Base-by-base conservation (phyloP, 1,140 invertebrate species). In the Drosophila rufa region DNA sequence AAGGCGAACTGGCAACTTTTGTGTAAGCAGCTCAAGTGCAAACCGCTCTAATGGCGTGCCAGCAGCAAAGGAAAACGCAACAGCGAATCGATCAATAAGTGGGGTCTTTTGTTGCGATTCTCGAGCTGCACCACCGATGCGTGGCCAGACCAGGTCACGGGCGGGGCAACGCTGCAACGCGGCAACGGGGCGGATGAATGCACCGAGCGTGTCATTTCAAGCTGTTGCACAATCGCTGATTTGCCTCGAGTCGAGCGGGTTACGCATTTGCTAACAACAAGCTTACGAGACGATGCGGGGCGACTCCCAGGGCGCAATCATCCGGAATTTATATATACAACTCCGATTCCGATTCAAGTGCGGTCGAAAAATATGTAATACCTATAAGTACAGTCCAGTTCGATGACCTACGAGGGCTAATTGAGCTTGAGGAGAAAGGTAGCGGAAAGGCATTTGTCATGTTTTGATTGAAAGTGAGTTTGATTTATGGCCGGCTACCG, bases 201-300 rank as follows among this genome's bases (percentile, higher is more conserved):
- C 85, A 90, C 56, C 60, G 83, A 90, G 85, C 85, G 85, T 89
- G 85, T 90, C 85, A 90, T 75, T 89, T 89, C 76, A 75, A 84
- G 77, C 71, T 79, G 74, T 87, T 89, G 85, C 85, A 81, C 80
- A 89, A 89, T 90, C 78, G 64, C 55, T 75, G 84, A 81, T 81
- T 90, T 75, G 81, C 83, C 83, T 80, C 80, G 74, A 71, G 65
- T 74, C 50, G 47, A 67, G 84, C 84, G 80, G 78, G 85, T 84
- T 90, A 90, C 84, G 85, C 80, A 69, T 62, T 75, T 58, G 56
- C 64, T 66, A 74, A 70, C 55, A 71, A 66, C 60, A 73, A 47
- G 64, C 59, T 73, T 67, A 47, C 47, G 19, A 48, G 27, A 48
- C 11, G 12, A 17, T 27, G 14, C 33, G 33, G 43, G 46, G 43